phyloP scores from a whole-genome alignment of 2,797 vertebrate species.

The Craterocephalus amniculus region DNA sequence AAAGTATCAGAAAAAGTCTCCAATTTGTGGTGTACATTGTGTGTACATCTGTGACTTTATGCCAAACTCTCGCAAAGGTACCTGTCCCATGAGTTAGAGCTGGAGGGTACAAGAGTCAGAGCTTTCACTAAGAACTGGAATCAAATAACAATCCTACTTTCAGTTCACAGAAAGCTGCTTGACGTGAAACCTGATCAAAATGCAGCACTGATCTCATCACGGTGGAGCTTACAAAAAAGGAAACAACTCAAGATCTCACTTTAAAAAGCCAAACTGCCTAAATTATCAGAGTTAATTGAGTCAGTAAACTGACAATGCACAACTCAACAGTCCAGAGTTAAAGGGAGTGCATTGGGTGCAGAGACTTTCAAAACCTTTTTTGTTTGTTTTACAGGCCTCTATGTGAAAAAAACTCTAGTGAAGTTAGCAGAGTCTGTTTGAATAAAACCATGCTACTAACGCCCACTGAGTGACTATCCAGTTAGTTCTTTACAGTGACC shows the following conservation, averaged over 20 bases:
- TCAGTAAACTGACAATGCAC: neutral
- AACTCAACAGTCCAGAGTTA: neutral
- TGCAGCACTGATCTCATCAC: slow-evolving; percentile 20
- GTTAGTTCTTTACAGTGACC: slow-evolving; percentile 57
- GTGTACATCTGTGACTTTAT: neutral
- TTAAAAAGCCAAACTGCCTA: neutral
- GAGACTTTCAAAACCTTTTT: neutral
- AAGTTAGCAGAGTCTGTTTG: slow-evolving; percentile 30
- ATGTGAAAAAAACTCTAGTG: neutral
- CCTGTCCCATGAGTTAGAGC: slow-evolving; percentile 60
- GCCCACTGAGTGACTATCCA: slow-evolving; percentile 22
- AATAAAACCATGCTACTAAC: slow-evolving; percentile 27
- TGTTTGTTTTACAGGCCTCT: slow-evolving; percentile 5
- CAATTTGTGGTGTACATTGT: slow-evolving; percentile 7
- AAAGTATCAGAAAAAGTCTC: neutral
- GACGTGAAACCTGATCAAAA: slow-evolving; percentile 58
- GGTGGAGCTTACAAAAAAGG: neutral
- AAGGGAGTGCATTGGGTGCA: neutral
- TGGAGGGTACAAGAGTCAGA: slow-evolving; percentile 57
- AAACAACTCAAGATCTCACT: neutral
- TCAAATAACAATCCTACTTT: slow-evolving; percentile 67
- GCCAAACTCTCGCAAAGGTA: slow-evolving; percentile 53
- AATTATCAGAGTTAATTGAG: neutral
- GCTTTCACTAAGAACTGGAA: slow-evolving; percentile 54
- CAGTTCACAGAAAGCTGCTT: slow-evolving; percentile 29